Conservation (phyloP, 2,797 vertebrate genomes). For the Lagorchestes hirsutus region DNA sequence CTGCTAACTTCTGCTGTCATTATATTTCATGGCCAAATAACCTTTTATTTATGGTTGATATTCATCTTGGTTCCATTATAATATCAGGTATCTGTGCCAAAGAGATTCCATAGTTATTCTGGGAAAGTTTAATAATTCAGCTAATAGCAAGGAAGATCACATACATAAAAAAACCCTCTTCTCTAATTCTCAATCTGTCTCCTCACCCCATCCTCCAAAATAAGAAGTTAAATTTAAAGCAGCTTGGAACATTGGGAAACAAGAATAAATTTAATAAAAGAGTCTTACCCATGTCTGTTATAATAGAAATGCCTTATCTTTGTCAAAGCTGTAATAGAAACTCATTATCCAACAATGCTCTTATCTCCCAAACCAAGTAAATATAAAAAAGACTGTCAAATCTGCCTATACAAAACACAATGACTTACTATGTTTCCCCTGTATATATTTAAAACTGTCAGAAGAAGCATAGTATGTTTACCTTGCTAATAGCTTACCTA, state of each 20-base stretch:
- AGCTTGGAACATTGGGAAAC: constrained; percentile 38
- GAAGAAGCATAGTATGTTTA: constrained; percentile 53
- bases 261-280: constrained; percentile 41
- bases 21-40: neutral
- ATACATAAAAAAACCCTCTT: constrained; percentile 13
- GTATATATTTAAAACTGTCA: constrained; percentile 42
- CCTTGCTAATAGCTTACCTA: constrained; percentile 56
- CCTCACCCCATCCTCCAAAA: constrained; percentile 32
- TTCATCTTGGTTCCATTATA: constrained; percentile 33
- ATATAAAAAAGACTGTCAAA: constrained; percentile 49
- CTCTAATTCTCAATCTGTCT: neutral
- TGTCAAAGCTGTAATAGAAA: constrained; percentile 51
- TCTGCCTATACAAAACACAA: constrained; percentile 32
- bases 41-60: constrained; percentile 21
- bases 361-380: constrained; percentile 55
- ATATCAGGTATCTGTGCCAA: constrained; percentile 46
- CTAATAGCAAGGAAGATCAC: constrained; percentile 9
- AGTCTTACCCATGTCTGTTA: constrained; percentile 34
- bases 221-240: constrained; percentile 66
- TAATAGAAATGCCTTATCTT: constrained; percentile 55
- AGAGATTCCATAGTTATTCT: constrained; percentile 23
- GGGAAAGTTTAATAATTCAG: constrained; percentile 19
- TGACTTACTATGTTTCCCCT: constrained; percentile 9
- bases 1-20: neutral
- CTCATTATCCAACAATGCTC: constrained; percentile 55